Conservation (phyloP, 2,888 invertebrate genomes). For the Argyresthia albistria region DNA sequence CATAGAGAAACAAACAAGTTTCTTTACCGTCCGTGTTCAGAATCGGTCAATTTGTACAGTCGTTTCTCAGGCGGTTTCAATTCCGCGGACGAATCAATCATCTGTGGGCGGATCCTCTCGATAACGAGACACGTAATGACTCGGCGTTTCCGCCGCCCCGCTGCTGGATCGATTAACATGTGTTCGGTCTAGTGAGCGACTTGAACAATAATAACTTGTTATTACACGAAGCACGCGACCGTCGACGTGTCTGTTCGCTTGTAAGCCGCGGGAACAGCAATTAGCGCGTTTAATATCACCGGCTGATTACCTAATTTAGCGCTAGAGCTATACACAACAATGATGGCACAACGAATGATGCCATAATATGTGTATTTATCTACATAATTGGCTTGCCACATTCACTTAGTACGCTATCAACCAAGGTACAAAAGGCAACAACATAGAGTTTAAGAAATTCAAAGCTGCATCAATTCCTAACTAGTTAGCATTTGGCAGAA, state of each 20-base stretch:
- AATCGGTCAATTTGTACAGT: constrained; percentile 53
- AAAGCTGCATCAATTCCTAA: no score
- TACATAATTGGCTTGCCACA: no score
- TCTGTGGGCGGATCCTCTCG: constrained; percentile 16
- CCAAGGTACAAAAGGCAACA: no score
- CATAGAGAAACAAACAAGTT: constrained; percentile 43
- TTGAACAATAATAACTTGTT: constrained; percentile 27
- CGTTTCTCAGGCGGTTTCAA: constrained; percentile 42
- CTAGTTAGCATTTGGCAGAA: no score
- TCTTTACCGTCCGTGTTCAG: constrained; percentile 27
- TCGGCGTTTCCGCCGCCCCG: constrained; percentile 19
- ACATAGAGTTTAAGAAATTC: no score
- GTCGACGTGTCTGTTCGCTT: constrained; percentile 38
- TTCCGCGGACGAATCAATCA: constrained; percentile 50
- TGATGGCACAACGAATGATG: no score
- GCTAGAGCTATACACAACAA: no score
- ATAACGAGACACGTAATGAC: not conserved
- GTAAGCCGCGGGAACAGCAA: constrained; percentile 25
- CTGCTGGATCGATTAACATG: constrained; percentile 13
- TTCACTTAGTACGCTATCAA: no score
- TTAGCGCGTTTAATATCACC: constrained; percentile 39
- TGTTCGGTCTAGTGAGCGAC: constrained; percentile 18
- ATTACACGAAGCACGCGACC: constrained; percentile 17
- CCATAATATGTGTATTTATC: no score
- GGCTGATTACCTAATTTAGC: constrained; percentile 19